Conservation (phyloP, 1,140 invertebrate genomes). For the Megathymus violae region DNA sequence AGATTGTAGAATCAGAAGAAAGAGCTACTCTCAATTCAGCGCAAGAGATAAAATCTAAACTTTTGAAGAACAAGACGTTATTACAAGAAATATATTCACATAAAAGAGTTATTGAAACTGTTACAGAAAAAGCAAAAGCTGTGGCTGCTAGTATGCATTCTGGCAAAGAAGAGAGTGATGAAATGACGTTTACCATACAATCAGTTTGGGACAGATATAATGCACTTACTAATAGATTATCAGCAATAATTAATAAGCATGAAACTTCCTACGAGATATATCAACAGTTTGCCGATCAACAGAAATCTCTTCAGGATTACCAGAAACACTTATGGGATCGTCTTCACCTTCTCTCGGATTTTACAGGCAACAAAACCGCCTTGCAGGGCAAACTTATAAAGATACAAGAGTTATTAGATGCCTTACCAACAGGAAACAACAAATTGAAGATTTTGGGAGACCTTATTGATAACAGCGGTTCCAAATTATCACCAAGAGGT, state of each 20-base stretch:
- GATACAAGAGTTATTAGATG: slow-evolving; percentile 90
- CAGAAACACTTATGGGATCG: slow-evolving; percentile 95
- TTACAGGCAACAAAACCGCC: slow-evolving; percentile 91
- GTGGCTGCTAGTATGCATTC: slow-evolving; percentile 83
- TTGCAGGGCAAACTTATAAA: slow-evolving; percentile 89
- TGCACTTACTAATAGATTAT: slow-evolving; percentile 84
- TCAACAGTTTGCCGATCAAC: slow-evolving; percentile 93
- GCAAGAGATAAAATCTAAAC: slow-evolving; percentile 93
- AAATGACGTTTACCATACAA: slow-evolving; percentile 88
- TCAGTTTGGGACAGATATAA: slow-evolving; percentile 91
- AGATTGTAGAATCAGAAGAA: slow-evolving; percentile 89
- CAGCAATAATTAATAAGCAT: slow-evolving; percentile 83
- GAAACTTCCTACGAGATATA: slow-evolving; percentile 91
- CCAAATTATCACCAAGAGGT: slow-evolving; percentile 88
- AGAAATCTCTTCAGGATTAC: slow-evolving; percentile 93
- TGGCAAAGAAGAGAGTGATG: slow-evolving; percentile 85
- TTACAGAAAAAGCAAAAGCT: slow-evolving; percentile 93
- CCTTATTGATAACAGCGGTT: slow-evolving; percentile 87
- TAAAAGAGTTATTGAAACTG: slow-evolving; percentile 94
- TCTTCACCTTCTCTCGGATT: slow-evolving; percentile 90
- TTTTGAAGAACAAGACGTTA: slow-evolving; percentile 93
- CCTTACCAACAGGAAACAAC: slow-evolving; percentile 88
- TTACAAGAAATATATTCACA: slow-evolving; percentile 96
- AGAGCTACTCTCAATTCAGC: slow-evolving; percentile 86
- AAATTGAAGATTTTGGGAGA: slow-evolving; percentile 89